Evolutionary conservation across 2,113 vertebrate genomes (phyloP), one percentile per base, ranked within the genome.

Genomic region (Brachyhypopomus gauderio): DNA sequence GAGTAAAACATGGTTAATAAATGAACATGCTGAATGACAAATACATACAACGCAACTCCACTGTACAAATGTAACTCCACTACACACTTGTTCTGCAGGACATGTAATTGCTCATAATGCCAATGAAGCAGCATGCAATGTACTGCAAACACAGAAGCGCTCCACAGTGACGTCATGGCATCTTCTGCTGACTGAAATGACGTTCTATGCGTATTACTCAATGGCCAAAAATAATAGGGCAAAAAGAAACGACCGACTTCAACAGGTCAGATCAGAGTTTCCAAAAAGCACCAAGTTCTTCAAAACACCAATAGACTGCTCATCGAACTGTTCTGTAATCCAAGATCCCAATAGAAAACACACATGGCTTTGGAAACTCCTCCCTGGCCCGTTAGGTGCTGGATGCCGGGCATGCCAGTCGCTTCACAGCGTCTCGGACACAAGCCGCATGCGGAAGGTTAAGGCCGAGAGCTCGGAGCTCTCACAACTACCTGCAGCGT

Each of bases 401-500:
- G 60, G 66, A 75, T 30, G 16, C 67, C 66, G 73, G 63, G 48
- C 81, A 86, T 83, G 77, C 81, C 45, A 19, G n/a, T 77, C n/a
- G 38, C 81, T 75, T 30, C 73, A 84, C 82, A 34, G 70, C 17
- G 27, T 69, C 75, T 75, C 59, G 27, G 41, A 78, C 38, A 73
- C 69, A 77, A 60, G 64, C 78, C 79, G 77, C 82, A 87, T 87
- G 85, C 83, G 63, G 80, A 74, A 83, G 48, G 30, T 52, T 27
- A 75, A 59, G 55, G 45, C 30, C 64, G 12, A 84, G 23, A 89
- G 88, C 90, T 91, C 88, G 92, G 96, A 95, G 92, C 88, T 95
- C 90, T 95, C 95, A 99, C 97, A 96, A 98, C 97, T 99, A 99
- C 97, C 97, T 99, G 97, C 94, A 99, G 97, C 90, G 97, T 98